These are phyloP conservation scores for Pantelozetes paolii DNA, from an alignment of 2,888 invertebrate species.

Conservation along the genomic window DNA sequence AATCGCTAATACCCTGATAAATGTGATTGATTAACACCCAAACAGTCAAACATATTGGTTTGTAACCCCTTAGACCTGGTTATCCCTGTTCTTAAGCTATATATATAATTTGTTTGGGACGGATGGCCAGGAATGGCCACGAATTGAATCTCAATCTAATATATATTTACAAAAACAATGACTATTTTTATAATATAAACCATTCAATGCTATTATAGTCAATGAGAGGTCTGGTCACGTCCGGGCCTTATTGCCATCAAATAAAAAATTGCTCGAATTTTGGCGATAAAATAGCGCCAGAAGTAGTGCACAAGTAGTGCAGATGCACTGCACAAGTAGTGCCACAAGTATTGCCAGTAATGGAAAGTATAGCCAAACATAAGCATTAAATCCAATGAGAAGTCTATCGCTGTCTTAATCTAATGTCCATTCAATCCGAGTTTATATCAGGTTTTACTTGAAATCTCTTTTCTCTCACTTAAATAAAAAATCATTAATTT, in stretches of 20 bases:
- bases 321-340: background rate
- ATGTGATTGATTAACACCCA: too few relatives aligned
- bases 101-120: too few relatives aligned
- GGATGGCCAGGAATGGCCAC: too few relatives aligned
- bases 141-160: too few relatives aligned
- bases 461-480: too few relatives aligned
- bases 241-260: constrained; percentile 24
- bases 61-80: too few relatives aligned
- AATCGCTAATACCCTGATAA: too few relatives aligned
- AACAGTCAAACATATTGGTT: too few relatives aligned
- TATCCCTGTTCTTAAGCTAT: too few relatives aligned
- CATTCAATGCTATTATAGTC: constrained; percentile 25
- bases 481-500: too few relatives aligned
- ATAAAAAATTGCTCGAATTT: constrained; percentile 6
- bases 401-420: constrained; percentile 1
- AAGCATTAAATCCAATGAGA: background rate
- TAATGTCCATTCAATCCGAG: background rate
- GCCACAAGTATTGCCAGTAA: too few relatives aligned
- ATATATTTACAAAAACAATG: constrained; percentile 23
- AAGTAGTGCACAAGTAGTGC: background rate
- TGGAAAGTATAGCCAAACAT: too few relatives aligned
- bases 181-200: constrained; percentile 14
- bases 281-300: constrained; percentile 21
- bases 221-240: constrained; percentile 29
- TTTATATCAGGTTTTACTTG: background rate